These are phyloP conservation scores for Euleptes europaea DNA, from an alignment of 2,113 vertebrate genomes.

Conservation along the genomic window DNA sequence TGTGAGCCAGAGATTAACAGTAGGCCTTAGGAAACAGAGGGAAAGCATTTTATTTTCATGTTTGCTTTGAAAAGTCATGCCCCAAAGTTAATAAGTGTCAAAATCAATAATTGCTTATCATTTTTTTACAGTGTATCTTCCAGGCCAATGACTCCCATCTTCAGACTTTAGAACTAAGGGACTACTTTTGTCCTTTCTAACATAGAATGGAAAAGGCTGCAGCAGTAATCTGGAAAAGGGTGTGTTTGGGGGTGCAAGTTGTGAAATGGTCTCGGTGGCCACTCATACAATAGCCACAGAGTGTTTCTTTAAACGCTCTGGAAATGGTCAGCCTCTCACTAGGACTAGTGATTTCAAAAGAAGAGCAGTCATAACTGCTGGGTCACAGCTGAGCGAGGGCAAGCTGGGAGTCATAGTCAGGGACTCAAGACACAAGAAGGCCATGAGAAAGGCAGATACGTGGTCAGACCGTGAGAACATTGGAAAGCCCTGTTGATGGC, in stretches of 20 bases:
- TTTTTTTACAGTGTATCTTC: not conserved
- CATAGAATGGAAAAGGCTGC: not conserved
- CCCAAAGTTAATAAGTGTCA: constrained; percentile 29
- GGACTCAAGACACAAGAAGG: not conserved
- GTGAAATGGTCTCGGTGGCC: not conserved
- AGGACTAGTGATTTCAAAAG: not conserved
- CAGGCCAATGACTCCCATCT: not conserved
- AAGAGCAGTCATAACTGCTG: not conserved
- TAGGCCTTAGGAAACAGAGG: constrained; percentile 23
- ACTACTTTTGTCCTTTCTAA: not conserved
- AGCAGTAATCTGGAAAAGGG: not conserved
- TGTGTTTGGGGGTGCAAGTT: not conserved
- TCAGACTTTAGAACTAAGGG: not conserved
- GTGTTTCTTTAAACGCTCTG: not conserved
- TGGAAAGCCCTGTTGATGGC: not conserved
- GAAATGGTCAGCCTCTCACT: not conserved
- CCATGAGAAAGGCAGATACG: not conserved
- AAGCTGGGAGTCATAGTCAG: not conserved
- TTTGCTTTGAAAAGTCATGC: not conserved
- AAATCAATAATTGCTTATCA: constrained; percentile 27
- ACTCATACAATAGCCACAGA: not conserved
- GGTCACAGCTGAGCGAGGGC: not conserved
- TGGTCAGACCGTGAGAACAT: not conserved
- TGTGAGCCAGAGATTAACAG: constrained; percentile 31
- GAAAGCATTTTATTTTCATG: constrained; percentile 23